Percentiles rank a stretch among this genome's conserved stretches.
phyloP scores from a whole-genome alignment of 2,113 vertebrate genomes.

The Rhinopithecus roxellana region DNA sequence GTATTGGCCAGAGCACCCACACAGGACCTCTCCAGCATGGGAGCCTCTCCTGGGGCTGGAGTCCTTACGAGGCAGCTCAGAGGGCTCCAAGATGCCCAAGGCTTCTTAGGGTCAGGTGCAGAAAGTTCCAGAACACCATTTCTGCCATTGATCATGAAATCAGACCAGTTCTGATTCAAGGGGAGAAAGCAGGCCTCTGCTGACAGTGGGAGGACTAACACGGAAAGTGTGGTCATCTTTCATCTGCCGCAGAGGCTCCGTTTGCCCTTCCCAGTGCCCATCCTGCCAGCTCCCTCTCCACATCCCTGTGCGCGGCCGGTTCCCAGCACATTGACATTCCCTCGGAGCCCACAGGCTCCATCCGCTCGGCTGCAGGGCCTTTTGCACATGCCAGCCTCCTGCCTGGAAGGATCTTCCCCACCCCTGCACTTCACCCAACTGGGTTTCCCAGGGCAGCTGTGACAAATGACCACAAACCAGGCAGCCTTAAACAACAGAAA shows the following conservation, averaged over 20 bases:
- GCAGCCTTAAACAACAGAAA: too few species aligned
- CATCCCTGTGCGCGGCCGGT: fast-evolving
- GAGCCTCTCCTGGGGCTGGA: neutral
- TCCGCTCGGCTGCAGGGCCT: neutral
- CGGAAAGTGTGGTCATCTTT: neutral
- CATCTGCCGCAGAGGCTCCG: neutral
- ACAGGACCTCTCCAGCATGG: neutral
- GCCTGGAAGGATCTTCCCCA: neutral
- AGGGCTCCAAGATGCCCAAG: neutral
- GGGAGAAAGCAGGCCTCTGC: neutral
- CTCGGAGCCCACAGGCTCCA: fast-evolving
- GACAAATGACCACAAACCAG: too few species aligned
- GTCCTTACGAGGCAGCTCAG: neutral
- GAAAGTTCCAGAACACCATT: neutral
- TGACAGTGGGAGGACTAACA: neutral
- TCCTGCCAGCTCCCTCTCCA: neutral
- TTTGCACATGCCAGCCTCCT: neutral
- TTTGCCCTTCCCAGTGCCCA: fast-evolving
- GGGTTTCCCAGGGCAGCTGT: neutral
- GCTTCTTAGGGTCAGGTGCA: neutral
- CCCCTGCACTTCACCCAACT: neutral
- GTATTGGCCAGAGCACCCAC: fast-evolving
- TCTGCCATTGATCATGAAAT: too few species aligned
- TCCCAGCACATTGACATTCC: neutral
- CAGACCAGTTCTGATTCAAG: neutral